Evolutionary conservation across 2,888 invertebrate species (phyloP).

Genomic region (Sarcophaga caerulescens): DNA sequence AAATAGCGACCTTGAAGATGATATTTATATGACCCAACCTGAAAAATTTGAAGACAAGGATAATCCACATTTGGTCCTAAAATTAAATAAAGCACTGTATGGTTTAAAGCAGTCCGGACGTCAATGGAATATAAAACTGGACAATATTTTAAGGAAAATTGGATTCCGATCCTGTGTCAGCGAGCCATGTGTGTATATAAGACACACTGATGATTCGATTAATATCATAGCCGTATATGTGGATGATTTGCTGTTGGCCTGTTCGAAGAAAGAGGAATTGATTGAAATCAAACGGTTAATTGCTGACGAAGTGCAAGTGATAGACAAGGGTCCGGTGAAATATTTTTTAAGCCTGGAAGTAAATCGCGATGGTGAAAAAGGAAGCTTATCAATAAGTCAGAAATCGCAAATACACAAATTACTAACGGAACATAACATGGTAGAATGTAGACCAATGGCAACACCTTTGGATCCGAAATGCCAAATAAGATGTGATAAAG

Average conservation of each 20-base stretch:
- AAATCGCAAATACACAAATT: no score
- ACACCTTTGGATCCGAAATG: no score
- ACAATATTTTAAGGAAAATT: constrained; percentile 50
- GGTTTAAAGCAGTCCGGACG: constrained; percentile 69
- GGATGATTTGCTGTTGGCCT: constrained; percentile 41
- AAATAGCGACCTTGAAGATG: constrained; percentile 43
- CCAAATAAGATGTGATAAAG: no score
- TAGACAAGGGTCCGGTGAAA: no score
- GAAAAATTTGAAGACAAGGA: constrained; percentile 50
- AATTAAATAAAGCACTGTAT: constrained; percentile 57
- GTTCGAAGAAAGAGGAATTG: no score
- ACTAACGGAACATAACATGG: no score
- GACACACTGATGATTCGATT: not conserved
- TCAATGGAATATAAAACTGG: constrained; percentile 62
- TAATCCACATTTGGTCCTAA: constrained; percentile 58
- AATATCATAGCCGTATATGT: constrained; percentile 34
- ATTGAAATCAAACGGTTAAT: no score
- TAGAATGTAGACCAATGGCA: no score
- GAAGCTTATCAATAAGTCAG: no score
- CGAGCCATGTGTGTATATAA: constrained; percentile 59
- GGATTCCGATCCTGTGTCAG: constrained; percentile 36
- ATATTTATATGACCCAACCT: constrained; percentile 67
- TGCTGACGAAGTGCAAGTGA: no score
- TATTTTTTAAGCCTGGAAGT: no score
- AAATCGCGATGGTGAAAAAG: no score